Base-by-base conservation (phyloP, 23 tunicate genomes). In the Ciona savignyi region DNA sequence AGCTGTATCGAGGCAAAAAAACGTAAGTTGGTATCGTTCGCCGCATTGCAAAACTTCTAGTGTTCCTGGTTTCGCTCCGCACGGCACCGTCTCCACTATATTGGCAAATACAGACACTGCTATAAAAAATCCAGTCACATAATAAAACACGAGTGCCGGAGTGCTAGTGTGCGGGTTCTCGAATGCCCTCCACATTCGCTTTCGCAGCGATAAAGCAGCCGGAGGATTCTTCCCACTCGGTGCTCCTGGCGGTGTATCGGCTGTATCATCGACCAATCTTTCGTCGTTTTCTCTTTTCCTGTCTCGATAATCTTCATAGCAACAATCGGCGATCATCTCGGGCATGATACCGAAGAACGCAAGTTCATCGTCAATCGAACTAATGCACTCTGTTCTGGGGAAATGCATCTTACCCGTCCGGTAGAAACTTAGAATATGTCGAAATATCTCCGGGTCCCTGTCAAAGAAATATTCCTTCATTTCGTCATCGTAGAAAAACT, bases 41-140 rank as follows among this genome's bases (percentile, higher is more conserved):
- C 99, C 95, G 34, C 88, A 94, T 29, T 76, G 63, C 48, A 70
- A 23, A n/a, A 56, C 30, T 56, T 75, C 74, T 19, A 25, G n/a
- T 26, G 90, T 70, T 3, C 77, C 87, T 25, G 88, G 84, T 2
- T 56, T 30, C 26, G 71, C 32, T 0, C 99, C 87, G 78, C 89
- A 94, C 31, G 89, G 83, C 25, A 94, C 72, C 26, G 99, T 94
- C 70, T 94, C 99, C n/a, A 94, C 89, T 68, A 94, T 94, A 65
- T 94, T 94, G 23, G 99, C 99, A 65, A 94, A 70, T 67, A 94
- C 99, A 32, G 99, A 94, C 6, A 94, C 99, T 35, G 99, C 99
- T n/a, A 94, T 94, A 72, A 94, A 94, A 76, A 94, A 94, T 0
- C 99, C 99, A 26, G 99, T 94, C 1, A 94, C 99, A 73, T 94